Base-by-base conservation (phyloP, 2,888 invertebrate genomes). In the Hyles lineata region DNA sequence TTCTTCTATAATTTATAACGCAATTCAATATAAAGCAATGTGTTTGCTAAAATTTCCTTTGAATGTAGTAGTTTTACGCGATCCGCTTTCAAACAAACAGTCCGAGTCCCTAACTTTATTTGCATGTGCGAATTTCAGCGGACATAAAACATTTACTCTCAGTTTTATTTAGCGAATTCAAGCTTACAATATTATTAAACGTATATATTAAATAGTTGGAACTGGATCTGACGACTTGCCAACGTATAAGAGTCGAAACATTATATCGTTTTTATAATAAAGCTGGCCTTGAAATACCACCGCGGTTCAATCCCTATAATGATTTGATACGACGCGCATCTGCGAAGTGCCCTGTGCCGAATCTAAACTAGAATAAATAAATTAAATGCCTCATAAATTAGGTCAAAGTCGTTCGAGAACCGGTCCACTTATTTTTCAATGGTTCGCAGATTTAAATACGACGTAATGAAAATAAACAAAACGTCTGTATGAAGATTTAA, bases 371-470 rank as follows among this genome's bases (percentile, higher is more conserved):
- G 63, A 67, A 35, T 67, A 67, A 67, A 23, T 63, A 50, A 43
- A 67, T 67, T 71, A 32, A 29, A 11, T 21, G 8, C 17, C 23
- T 35, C 2, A 50, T 62, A 61, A 62, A 71, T 32, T 62, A 29
- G 70, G 71, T 71, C 71, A 62, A 71, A 32, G 71, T 55, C 71
- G 21, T 50, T n/a, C 15, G 52, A 29, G 52, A 71, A 71, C 71
- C 50, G 71, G 67, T 43, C 17, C 67, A 50, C 43, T 50, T 67
- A 67, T 63, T 15, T 63, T 63, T 43, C 50, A 50, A 21, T 43
- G 21, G 63, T 43, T n/a, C 43, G 43, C 17, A 17, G 6, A 50
- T 67, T 63, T 62, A 62, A 62, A 67, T 50, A 23, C 67, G 23
- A 50, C 35, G 62, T 32, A 43, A 67, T 50, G 23, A 63, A n/a